Percentiles rank a stretch among this genome's conserved stretches.
phyloP scores from a whole-genome alignment of 2,888 invertebrate species.

The Volucella inanis region DNA sequence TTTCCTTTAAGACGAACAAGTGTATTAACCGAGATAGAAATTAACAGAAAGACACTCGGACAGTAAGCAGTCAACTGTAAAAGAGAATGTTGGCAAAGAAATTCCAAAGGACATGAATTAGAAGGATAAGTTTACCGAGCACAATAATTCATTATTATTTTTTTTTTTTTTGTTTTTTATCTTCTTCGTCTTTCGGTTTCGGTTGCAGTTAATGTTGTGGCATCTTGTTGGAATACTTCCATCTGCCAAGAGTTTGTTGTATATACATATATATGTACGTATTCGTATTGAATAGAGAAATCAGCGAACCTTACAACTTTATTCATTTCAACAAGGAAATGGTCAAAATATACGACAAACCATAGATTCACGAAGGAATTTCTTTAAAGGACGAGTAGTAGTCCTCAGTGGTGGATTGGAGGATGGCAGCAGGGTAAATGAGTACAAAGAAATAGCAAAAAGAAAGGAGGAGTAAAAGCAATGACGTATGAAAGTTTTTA shows the following conservation, averaged over 20 bases:
- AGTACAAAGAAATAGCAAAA: background rate
- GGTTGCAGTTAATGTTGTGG: conserved; percentile 44
- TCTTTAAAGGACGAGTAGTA: background rate
- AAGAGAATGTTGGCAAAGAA: background rate
- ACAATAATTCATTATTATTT: conserved; percentile 24
- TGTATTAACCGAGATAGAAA: conserved; percentile 1
- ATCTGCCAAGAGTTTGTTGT: conserved; percentile 36
- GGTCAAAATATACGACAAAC: conserved; percentile 1
- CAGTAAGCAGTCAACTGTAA: conserved; percentile 8
- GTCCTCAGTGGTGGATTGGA: background rate
- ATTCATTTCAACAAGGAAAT: background rate
- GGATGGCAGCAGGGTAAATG: too few relatives aligned
- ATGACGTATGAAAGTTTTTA: conserved; percentile 46
- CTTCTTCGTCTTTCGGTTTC: conserved; percentile 25
- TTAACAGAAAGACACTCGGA: background rate
- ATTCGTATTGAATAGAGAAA: conserved; percentile 8
- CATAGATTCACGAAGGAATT: conserved; percentile 5
- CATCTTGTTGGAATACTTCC: conserved; percentile 41
- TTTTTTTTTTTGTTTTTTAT: background rate
- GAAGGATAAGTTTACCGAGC: conserved; percentile 11
- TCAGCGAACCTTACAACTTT: conserved; percentile 42
- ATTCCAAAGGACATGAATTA: background rate
- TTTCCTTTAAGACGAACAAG: conserved; percentile 9
- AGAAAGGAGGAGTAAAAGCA: conserved; percentile 17
- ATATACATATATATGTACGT: background rate